phyloP scores from a whole-genome alignment of 2,113 vertebrate genomes.

The Pedionomus torquatus region DNA sequence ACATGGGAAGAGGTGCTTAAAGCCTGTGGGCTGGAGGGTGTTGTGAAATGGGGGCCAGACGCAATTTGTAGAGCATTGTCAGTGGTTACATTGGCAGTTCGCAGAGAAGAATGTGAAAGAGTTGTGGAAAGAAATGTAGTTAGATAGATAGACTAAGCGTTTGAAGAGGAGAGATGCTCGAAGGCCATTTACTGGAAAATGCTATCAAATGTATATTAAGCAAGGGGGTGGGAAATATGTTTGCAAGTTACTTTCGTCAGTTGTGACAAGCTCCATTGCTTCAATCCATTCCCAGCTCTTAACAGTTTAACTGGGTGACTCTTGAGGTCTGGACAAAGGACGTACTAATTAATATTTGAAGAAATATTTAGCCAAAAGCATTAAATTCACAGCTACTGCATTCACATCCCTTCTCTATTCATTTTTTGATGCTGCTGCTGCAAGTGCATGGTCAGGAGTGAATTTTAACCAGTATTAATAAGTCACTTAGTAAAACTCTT shows the following conservation, averaged over 20 bases:
- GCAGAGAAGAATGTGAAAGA: background rate
- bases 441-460: background rate
- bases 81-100: background rate
- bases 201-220: background rate
- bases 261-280: background rate
- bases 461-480: background rate
- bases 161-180: background rate
- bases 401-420: background rate
- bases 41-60: background rate
- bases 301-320: background rate
- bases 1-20: accelerated
- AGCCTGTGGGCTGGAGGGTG: background rate
- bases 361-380: background rate
- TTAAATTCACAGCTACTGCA: background rate
- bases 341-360: background rate
- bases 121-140: background rate
- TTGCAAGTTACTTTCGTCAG: background rate
- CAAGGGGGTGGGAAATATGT: background rate
- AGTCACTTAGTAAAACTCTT: background rate
- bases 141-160: background rate
- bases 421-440: background rate
- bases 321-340: background rate
- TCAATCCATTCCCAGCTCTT: background rate
- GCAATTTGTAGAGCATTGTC: background rate
- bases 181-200: background rate